These are phyloP conservation scores for Caradrina clavipalpis DNA, from an alignment of 2,888 invertebrate species.

Conservation along the genomic window DNA sequence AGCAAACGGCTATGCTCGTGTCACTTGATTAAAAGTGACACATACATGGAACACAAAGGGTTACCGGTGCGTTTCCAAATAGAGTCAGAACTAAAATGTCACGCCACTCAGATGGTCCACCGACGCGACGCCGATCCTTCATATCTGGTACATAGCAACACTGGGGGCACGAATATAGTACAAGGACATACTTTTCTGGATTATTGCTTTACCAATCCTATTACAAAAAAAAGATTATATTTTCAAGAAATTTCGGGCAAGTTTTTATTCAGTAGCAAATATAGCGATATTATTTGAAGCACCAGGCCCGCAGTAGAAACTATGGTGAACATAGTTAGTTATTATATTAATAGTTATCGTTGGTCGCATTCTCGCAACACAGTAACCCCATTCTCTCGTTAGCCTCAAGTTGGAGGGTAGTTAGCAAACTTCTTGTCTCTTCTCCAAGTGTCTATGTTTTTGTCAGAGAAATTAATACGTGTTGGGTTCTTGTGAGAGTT, in stretches of 20 bases:
- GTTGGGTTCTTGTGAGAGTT: conserved; percentile 33
- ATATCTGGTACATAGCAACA: background rate
- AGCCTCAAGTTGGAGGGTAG: conserved; percentile 48
- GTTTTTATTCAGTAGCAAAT: background rate
- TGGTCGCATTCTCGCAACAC: conserved; percentile 22
- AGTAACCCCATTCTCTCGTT: conserved; percentile 51
- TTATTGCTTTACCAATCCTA: too few relatives aligned
- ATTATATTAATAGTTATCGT: conserved; percentile 21
- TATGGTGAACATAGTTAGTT: background rate
- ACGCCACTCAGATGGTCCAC: background rate
- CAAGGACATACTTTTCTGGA: too few relatives aligned
- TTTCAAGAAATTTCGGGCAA: background rate
- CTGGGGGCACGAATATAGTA: background rate
- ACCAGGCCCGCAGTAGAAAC: background rate
- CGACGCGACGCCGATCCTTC: background rate
- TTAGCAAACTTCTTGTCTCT: conserved; percentile 52
- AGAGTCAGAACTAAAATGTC: background rate
- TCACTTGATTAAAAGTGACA: background rate
- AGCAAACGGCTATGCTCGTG: background rate
- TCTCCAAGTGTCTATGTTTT: conserved; percentile 44
- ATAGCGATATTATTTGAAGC: background rate
- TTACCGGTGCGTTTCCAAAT: conserved; percentile 12
- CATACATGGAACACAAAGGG: conserved; percentile 3
- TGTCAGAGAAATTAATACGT: conserved; percentile 56
- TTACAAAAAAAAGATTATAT: too few relatives aligned